Evolutionary conservation across 2,888 invertebrate species (phyloP), one percentile per base, ranked within the genome.

Genomic region (Chymomyza fuscimana): DNA sequence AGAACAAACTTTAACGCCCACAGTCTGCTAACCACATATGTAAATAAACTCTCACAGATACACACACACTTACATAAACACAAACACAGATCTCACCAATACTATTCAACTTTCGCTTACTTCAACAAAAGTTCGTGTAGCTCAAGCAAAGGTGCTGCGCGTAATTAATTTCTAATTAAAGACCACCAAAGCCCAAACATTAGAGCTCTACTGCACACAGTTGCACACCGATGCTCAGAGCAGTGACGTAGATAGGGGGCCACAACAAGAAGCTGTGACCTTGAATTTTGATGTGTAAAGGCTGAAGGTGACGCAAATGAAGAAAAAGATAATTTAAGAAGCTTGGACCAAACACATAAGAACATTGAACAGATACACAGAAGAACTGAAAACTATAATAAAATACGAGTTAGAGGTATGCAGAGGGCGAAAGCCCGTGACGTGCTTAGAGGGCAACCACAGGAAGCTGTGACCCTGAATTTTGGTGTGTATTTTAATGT

Each of bases 141-240:
- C 52, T 1, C n/a, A 15, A 6, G 51, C 51, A 54, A 19, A 54
- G 52, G 65, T 72, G 78, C 59, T 59, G 51, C 56, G 52, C 67
- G 66, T 69, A 80, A 80, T 79, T 79, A 78, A 68, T 78, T 79
- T 79, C 69, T 75, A 78, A 79, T 79, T 80, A 80, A 80, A 71
- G 63, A 68, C 77, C 74, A 58, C 74, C 56, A 65, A 64, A 67
- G 61, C 70, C 67, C 67, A 77, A 63, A 63, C 60, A 69, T 63
- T 67, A 65, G 40, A 58, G 56, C 50, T 29, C 50, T 54, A 19
- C 16, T 51, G 25, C 10, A 16, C 46, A 10, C 60, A 46, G 25
- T 25, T 25, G 25, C 63, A 69, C 56, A 29, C 7, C 25, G 1
- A 10, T 56, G 56, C 25, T 56, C 7, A 32, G 32, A 7, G 7